These are phyloP conservation scores for Drosophila siamana DNA, from an alignment of 2,888 invertebrate species.

Conservation along the genomic window DNA sequence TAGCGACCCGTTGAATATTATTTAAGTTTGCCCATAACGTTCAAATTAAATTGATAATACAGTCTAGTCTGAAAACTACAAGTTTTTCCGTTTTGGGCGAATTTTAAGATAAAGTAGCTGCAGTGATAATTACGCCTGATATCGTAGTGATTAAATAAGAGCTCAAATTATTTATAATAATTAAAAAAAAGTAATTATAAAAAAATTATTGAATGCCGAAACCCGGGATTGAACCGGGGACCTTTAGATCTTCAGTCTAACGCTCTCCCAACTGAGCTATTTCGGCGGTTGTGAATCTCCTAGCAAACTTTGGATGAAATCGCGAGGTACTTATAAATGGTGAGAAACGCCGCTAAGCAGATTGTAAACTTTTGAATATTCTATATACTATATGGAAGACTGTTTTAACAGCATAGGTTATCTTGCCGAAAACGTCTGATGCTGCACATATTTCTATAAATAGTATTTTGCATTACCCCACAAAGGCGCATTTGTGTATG, in stretches of 20 bases:
- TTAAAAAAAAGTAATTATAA: conserved; percentile 82
- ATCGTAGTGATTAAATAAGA: background rate
- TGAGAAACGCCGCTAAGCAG: background rate
- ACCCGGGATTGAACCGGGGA: conserved; percentile 85
- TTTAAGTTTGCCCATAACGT: too few species aligned
- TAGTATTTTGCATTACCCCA: conserved; percentile 4
- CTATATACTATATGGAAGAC: background rate
- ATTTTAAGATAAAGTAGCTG: too few species aligned
- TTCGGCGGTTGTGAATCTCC: conserved; percentile 86
- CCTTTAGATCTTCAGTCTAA: conserved; percentile 90
- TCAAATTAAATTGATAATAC: too few species aligned
- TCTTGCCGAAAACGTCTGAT: background rate
- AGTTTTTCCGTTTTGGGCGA: too few species aligned
- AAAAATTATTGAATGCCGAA: conserved; percentile 89
- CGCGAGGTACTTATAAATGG: too few species aligned
- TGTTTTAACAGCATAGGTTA: conserved; percentile 2
- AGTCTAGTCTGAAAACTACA: too few species aligned
- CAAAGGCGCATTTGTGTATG: background rate
- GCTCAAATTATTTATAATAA: conserved; percentile 13
- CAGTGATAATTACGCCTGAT: too few species aligned
- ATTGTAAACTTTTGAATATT: background rate
- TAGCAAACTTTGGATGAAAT: background rate
- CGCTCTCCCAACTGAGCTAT: conserved; percentile 94
- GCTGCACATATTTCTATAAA: conserved; percentile 29
- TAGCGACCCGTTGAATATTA: too few species aligned